These are phyloP conservation scores for Tachysurus fulvidraco DNA, from an alignment of 2,113 vertebrate genomes.

Conservation along the genomic window DNA sequence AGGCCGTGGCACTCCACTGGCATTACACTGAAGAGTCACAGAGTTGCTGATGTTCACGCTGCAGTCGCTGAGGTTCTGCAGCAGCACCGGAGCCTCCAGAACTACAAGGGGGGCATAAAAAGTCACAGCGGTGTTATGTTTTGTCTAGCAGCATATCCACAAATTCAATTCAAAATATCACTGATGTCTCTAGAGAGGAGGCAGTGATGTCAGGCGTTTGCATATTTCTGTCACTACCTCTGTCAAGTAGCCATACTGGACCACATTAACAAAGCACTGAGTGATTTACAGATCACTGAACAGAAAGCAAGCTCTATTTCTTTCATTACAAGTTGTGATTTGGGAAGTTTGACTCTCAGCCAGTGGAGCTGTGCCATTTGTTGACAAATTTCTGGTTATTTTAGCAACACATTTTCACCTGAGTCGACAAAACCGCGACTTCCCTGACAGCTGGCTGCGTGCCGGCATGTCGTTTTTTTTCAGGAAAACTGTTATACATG, in stretches of 20 bases:
- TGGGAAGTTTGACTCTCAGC: slow-evolving; percentile 41
- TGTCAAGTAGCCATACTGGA: not conserved
- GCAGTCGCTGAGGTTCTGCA: slow-evolving; percentile 78
- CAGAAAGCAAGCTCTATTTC: slow-evolving; percentile 37
- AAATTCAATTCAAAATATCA: slow-evolving; percentile 17
- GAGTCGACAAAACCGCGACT: slow-evolving; percentile 31
- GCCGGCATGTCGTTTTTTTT: not conserved
- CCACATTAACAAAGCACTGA: slow-evolving; percentile 40
- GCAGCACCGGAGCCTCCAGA: slow-evolving; percentile 82
- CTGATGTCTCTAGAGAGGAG: slow-evolving; percentile 11
- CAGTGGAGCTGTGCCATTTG: slow-evolving; percentile 35
- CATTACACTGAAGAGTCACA: slow-evolving; percentile 79
- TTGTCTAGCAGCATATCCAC: slow-evolving; percentile 6
- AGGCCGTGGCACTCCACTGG: slow-evolving; percentile 81
- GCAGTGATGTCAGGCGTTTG: not conserved
- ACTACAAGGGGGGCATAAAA: slow-evolving; percentile 69
- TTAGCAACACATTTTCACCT: slow-evolving; percentile 32
- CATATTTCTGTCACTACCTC: slow-evolving; percentile 21
- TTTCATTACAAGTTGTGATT: slow-evolving; percentile 42
- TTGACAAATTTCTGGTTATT: slow-evolving; percentile 27
- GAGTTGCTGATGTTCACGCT: slow-evolving; percentile 85
- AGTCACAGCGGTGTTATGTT: not conserved
- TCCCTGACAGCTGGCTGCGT: slow-evolving; percentile 27
- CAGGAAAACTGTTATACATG: not conserved
- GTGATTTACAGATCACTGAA: slow-evolving; percentile 42